phyloP scores from a whole-genome alignment of 2,888 invertebrate species.

The Heliconius cydno region DNA sequence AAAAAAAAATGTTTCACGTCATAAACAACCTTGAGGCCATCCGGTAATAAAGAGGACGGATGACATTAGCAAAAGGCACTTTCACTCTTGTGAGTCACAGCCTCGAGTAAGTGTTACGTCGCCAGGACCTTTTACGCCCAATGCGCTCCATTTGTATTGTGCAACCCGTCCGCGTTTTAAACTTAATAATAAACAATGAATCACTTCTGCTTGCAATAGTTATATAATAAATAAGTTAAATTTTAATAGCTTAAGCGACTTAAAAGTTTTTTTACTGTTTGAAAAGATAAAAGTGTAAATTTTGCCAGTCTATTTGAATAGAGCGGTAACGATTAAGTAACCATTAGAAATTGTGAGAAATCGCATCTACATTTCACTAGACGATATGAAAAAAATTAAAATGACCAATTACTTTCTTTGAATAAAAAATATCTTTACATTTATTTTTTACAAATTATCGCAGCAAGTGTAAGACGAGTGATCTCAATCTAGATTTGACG shows the following conservation, averaged over 20 bases:
- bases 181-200: conserved; percentile 58
- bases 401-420: background rate
- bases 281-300: background rate
- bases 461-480: background rate
- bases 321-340: conserved; percentile 26
- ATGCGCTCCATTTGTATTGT: conserved; percentile 65
- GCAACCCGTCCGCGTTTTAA: conserved; percentile 66
- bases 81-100: conserved; percentile 76
- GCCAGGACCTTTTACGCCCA: conserved; percentile 68
- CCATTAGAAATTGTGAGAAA: conserved; percentile 27
- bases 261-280: background rate
- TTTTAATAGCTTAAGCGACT: background rate
- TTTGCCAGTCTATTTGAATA: conserved; percentile 17
- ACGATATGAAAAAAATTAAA: conserved; percentile 7
- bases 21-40: conserved; percentile 30
- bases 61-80: conserved; percentile 62
- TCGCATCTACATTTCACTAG: background rate
- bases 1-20: conserved; percentile 13
- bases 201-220: conserved; percentile 47
- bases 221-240: conserved; percentile 32
- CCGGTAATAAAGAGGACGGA: conserved; percentile 36
- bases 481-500: conserved; percentile 12
- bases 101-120: conserved; percentile 58
- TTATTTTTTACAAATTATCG: background rate
- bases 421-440: background rate